Base-by-base conservation (phyloP, 2,797 vertebrate species). In the Pristis pectinata region DNA sequence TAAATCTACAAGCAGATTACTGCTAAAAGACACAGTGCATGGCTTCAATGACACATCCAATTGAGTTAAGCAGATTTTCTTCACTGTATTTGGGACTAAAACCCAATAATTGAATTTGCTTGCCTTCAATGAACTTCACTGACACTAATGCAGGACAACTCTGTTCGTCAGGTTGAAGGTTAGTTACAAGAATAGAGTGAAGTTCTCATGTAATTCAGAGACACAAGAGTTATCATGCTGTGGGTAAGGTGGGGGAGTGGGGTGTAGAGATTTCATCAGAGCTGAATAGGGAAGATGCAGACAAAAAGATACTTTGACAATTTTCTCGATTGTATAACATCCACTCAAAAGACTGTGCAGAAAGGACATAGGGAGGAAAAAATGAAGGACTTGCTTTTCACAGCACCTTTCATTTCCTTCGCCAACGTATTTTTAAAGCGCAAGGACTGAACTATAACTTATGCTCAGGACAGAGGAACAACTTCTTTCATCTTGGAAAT, bases 1-100 rank as follows among this genome's bases (percentile, higher is more conserved):
- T 41, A 67, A 67, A 91, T 91, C 87, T 91, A 41, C 87, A 89
- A 83, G 82, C 82, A 91, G 61, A 67, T 91, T 13, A 61, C n/a
- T 61, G 34, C 87, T 91, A 41, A 67, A 91, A 91, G 87, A 34
- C 61, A 64, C 5, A 37, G 59, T 9, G 61, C 4, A 37, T 79
- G 17, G 76, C 76, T 37, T 37, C 76, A 41, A 41, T 22, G 61
- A 64, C 34, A 19, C 13, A 89, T 89, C 19, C n/a, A 22, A 91
- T 64, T 91, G 87, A 10, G n/a, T 67, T 91, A 91, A 91, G n/a
- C 22, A 41, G 11, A 22, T 27, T 91, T 91, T 41, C n/a, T 37
- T 64, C 87, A 91, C 87, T 64, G n/a, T 91, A 41, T 67, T 67
- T 67, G n/a, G n/a, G 19, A 91, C 37, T 24, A 37, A 59, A 61